phyloP scores from a whole-genome alignment of 2,888 invertebrate genomes.

The Trisateles emortualis region DNA sequence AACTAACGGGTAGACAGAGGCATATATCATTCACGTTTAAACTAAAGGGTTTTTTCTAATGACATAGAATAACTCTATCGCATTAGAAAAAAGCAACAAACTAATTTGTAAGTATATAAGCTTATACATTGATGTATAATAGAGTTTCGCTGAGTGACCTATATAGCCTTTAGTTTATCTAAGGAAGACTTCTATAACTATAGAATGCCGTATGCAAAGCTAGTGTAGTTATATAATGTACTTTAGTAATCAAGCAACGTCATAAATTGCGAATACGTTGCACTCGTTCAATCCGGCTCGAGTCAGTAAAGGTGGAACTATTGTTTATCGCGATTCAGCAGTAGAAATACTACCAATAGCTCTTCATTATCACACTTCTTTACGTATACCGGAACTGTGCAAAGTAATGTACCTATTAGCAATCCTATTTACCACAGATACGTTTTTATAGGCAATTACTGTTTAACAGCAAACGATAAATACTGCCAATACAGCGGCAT shows the following conservation, averaged over 20 bases:
- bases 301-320: neutral
- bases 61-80: no score
- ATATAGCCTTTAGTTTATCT: no score
- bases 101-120: no score
- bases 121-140: no score
- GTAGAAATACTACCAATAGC: constrained; percentile 26
- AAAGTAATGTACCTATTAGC: constrained; percentile 48
- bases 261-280: neutral
- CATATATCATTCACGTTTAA: no score
- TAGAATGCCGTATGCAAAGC: neutral
- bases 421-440: constrained; percentile 47
- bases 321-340: constrained; percentile 19
- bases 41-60: no score
- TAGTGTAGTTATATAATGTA: neutral
- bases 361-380: constrained; percentile 45
- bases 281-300: neutral
- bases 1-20: no score
- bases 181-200: neutral
- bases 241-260: neutral
- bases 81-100: no score
- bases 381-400: constrained; percentile 39
- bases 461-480: constrained; percentile 48
- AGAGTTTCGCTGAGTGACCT: no score
- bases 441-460: constrained; percentile 48
- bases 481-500: constrained; percentile 40